Evolutionary conservation across 1,140 invertebrate species (phyloP), one percentile per base, ranked within the genome.

Genomic region (Ceratosolen fusciceps): DNA sequence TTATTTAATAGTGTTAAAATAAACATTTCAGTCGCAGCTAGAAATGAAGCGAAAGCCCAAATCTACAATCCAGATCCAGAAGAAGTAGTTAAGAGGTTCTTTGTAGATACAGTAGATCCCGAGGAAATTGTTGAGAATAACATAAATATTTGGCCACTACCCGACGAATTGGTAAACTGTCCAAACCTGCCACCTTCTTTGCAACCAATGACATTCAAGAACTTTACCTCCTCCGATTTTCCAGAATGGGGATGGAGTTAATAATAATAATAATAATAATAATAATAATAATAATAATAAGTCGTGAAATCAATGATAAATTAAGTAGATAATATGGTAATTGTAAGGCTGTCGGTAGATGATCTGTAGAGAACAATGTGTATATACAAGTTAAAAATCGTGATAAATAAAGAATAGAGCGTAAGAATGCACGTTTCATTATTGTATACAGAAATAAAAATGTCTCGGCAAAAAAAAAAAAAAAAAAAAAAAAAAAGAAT

Each of bases 111-210:
- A 0, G n/a, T 82, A 7, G 80, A 82, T 21, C 71, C 80, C 1
- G 83, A 67, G 39, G 43, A 49, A 24, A 58, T 72, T 7, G 58
- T 83, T 19, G 81, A 82, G 60, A 54, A 70, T 34, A 67, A 80
- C 21, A 29, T 37, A 2, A 56, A 79, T 56, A 19, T 70, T 34
- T 80, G 78, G 78, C 71, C 78, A 65, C 91, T 92, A 82, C 91
- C 93, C 19, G 76, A 85, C 52, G 80, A 88, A 65, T 87, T 93
- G 65, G 88, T 92, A 54, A 87, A 83, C 77, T 89, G 90, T 81
- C 82, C 86, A 21, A 90, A 91, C 85, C 86, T 94, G 76, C 93
- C 93, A 29, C 92, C 92, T 21, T 94, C 93, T 34, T 49, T 93
- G 21, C 91, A 89, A 82, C 92, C 91, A 79, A 87, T 93, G 19